Evolutionary conservation across 2,888 invertebrate species (phyloP).

Genomic region (Orthonevra nobilis): DNA sequence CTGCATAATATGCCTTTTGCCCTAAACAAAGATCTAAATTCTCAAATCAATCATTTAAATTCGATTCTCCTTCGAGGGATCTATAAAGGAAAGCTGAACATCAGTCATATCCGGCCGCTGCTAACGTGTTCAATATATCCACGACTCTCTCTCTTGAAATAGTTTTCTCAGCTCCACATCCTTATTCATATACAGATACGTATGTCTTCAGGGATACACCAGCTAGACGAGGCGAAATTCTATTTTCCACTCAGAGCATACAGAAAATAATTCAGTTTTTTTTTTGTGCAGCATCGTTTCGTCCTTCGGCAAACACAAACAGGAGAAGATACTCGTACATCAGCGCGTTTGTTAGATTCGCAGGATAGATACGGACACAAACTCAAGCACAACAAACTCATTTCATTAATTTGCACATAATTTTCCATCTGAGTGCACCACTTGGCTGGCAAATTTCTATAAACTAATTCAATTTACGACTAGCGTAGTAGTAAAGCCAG

Average conservation of each 20-base stretch:
- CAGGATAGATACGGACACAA: background rate
- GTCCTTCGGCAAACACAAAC: background rate
- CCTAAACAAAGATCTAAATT: too few relatives aligned
- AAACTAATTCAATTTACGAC: slow-evolving; percentile 65
- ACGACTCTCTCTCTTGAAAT: slow-evolving; percentile 6
- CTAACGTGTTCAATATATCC: background rate
- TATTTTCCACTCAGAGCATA: slow-evolving; percentile 44
- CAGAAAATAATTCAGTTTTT: slow-evolving; percentile 44
- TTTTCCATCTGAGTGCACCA: slow-evolving; percentile 64
- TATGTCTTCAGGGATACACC: background rate
- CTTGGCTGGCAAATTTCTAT: slow-evolving; percentile 53
- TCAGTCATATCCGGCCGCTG: slow-evolving; percentile 35
- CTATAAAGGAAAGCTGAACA: too few relatives aligned
- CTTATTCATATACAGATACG: background rate
- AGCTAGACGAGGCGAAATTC: slow-evolving; percentile 22
- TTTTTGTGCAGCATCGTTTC: slow-evolving; percentile 22
- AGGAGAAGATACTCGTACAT: background rate
- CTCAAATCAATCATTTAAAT: too few relatives aligned
- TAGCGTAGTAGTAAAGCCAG: too few relatives aligned
- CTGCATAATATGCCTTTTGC: too few relatives aligned
- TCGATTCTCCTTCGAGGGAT: too few relatives aligned
- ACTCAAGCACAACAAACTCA: slow-evolving; percentile 34
- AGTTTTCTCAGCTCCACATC: background rate
- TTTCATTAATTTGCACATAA: slow-evolving; percentile 68
- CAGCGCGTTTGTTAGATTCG: background rate